phyloP scores from a whole-genome alignment of 2,113 vertebrate genomes.

The Vulpes ferrilata region DNA sequence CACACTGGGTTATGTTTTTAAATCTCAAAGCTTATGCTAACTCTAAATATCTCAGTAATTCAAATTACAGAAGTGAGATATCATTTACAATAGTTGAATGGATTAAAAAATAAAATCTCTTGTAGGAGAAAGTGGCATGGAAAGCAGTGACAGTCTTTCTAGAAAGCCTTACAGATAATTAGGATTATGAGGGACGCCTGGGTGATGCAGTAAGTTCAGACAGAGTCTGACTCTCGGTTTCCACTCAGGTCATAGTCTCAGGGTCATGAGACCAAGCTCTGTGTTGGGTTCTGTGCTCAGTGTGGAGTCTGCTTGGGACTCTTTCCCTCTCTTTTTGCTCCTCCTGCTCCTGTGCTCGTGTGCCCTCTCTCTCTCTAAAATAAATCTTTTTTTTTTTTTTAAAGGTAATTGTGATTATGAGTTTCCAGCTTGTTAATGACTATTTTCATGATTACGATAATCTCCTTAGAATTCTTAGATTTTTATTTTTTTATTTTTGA shows the following conservation, averaged over 20 bases:
- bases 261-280: not conserved
- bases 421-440: constrained; percentile 13
- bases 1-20: constrained; percentile 10
- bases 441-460: not conserved
- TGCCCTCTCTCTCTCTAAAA: not conserved
- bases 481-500: no score
- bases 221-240: not conserved
- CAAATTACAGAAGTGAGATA: not conserved
- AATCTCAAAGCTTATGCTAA: constrained; percentile 52
- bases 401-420: constrained; percentile 18
- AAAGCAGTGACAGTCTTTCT: not conserved
- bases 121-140: not conserved
- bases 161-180: constrained; percentile 41
- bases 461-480: not conserved
- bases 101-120: constrained; percentile 30
- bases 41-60: constrained; percentile 22
- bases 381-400: not conserved
- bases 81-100: not conserved
- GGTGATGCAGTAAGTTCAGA: not conserved
- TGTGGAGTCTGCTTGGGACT: not conserved
- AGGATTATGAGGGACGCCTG: not conserved
- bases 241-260: not conserved
- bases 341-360: not conserved
- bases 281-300: not conserved
- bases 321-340: not conserved